phyloP scores from a whole-genome alignment of 1,140 invertebrate genomes.

The Drosophila pallidifrons region DNA sequence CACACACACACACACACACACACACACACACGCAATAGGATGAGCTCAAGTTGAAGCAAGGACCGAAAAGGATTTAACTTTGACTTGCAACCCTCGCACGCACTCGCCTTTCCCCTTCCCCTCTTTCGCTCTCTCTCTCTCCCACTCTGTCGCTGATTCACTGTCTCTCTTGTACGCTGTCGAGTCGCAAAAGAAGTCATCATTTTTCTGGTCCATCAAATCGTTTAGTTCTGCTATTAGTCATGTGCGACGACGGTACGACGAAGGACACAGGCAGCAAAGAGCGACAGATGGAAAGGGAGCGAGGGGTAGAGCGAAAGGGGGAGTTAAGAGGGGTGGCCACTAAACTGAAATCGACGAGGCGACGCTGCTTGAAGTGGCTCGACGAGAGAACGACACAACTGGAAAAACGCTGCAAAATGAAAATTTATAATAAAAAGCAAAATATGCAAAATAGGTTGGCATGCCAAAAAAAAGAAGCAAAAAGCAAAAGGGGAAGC shows the following conservation, averaged over 20 bases:
- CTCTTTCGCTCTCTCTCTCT: neutral
- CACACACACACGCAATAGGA: conserved; percentile 4
- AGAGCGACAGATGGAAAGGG: conserved; percentile 29
- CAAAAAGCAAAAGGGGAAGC: neutral
- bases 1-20: too few species aligned
- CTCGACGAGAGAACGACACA: conserved; percentile 42
- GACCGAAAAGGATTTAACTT: conserved; percentile 53
- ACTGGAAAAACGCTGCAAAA: conserved; percentile 32
- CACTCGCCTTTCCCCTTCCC: conserved; percentile 16
- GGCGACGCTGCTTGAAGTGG: conserved; percentile 61
- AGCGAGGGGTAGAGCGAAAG: neutral
- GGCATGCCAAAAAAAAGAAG: conserved; percentile 31
- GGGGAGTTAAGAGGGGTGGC: neutral
- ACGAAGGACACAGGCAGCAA: neutral
- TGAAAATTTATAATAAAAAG: conserved; percentile 78
- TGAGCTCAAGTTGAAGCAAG: conserved; percentile 7
- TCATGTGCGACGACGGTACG: conserved; percentile 61
- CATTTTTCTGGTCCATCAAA: conserved; percentile 85
- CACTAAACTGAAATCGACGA: conserved; percentile 62
- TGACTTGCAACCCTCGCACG: conserved; percentile 56
- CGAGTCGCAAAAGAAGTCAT: conserved; percentile 75
- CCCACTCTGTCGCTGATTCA: neutral
- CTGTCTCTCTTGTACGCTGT: conserved; percentile 2
- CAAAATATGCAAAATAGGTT: conserved; percentile 75
- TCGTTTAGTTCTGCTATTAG: conserved; percentile 84